phyloP scores from a whole-genome alignment of 2,113 vertebrate genomes.

The Danionella cerebrum region DNA sequence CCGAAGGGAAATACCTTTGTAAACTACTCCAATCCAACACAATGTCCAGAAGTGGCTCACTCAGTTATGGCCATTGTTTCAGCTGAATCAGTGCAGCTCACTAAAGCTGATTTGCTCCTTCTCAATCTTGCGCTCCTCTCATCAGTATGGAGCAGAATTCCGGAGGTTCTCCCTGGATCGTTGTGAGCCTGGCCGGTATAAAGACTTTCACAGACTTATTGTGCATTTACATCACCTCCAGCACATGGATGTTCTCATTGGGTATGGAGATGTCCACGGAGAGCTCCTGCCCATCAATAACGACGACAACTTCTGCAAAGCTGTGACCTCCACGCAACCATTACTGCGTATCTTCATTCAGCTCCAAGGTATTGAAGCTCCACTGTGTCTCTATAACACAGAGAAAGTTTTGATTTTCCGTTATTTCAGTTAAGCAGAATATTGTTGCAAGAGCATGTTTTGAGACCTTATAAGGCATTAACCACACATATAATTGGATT shows the following conservation, averaged over 20 bases:
- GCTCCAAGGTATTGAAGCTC: slow-evolving; percentile 21
- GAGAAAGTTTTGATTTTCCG: no score
- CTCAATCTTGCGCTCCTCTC: not conserved
- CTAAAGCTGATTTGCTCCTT: not conserved
- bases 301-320: slow-evolving; percentile 38
- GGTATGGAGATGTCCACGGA: slow-evolving; percentile 37
- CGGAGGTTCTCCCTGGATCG: slow-evolving; percentile 37
- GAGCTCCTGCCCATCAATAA: slow-evolving; percentile 42
- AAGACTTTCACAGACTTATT: slow-evolving; percentile 30
- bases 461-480: not conserved
- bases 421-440: no score
- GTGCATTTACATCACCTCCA: slow-evolving; percentile 11
- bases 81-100: not conserved
- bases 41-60: slow-evolving; percentile 1
- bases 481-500: not conserved
- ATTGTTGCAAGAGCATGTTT: no score
- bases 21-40: not conserved
- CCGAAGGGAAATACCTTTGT: not conserved
- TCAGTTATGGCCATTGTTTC: not conserved
- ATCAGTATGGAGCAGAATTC: slow-evolving; percentile 42
- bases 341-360: slow-evolving; percentile 39
- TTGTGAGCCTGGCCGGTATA: slow-evolving; percentile 18
- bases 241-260: slow-evolving; percentile 17
- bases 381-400: no score
- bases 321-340: slow-evolving; percentile 22